A percentile compares a stretch with the other conserved stretches of the same genome.
phyloP scores from a whole-genome alignment of 2,797 vertebrate species.

The Pipistrellus pygmaeus region DNA sequence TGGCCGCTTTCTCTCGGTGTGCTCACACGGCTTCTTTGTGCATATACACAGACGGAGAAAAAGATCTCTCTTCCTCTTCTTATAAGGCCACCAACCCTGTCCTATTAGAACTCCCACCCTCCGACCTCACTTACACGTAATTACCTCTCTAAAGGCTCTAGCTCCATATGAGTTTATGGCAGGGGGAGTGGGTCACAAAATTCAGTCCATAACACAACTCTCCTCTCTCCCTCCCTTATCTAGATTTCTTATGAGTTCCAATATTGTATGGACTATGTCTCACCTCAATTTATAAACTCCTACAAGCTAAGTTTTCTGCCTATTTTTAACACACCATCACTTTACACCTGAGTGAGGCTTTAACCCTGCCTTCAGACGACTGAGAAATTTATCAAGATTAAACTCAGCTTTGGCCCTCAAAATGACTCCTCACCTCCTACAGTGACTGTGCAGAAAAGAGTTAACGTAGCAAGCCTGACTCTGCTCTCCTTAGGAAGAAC shows the following conservation, averaged over 20 bases:
- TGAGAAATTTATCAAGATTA: slow-evolving; percentile 35
- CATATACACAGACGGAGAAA: not conserved
- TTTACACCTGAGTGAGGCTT: not conserved
- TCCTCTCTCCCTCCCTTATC: not conserved
- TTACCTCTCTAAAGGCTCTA: not conserved
- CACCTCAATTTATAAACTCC: not conserved
- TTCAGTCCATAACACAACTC: not conserved
- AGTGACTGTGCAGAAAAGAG: not conserved
- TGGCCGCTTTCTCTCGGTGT: not conserved
- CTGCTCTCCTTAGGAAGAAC: not conserved
- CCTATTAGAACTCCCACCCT: not conserved
- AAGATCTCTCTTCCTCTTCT: not conserved
- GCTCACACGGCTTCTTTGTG: not conserved
- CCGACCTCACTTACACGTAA: not conserved
- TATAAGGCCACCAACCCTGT: not conserved
- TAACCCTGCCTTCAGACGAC: not conserved
- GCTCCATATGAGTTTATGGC: not conserved
- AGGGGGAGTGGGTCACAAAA: not conserved
- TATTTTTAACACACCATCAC: not conserved
- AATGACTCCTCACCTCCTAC: not conserved
- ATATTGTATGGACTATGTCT: not conserved
- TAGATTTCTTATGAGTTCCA: slow-evolving; percentile 15
- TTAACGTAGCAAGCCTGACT: not conserved
- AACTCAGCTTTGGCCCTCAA: slow-evolving; percentile 35
- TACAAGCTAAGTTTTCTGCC: not conserved